A percentile compares a stretch with the other conserved stretches of the same genome.
phyloP scores from a whole-genome alignment of 2,797 vertebrate species.

The Naso thynnoides region DNA sequence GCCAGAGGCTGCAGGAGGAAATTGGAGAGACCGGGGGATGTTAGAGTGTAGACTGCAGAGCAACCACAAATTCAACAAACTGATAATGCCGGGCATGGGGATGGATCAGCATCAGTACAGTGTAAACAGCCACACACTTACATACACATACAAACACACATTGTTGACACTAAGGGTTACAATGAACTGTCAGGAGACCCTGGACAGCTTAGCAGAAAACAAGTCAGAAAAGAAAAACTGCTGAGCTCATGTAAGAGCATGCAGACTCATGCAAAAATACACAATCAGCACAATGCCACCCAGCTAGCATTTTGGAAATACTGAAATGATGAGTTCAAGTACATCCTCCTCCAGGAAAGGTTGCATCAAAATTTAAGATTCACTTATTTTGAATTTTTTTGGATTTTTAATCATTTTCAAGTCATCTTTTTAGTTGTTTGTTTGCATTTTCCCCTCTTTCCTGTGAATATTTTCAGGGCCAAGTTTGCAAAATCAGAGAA shows the following conservation, averaged over 20 bases:
- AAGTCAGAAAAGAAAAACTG: conserved; percentile 29
- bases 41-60: conserved; percentile 52
- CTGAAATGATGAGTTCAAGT: neutral
- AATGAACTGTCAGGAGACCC: conserved; percentile 31
- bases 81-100: conserved; percentile 34
- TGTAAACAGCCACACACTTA: conserved; percentile 31
- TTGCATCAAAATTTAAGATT: neutral
- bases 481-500: neutral
- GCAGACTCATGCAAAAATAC: conserved; percentile 10
- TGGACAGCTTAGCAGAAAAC: conserved; percentile 28
- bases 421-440: neutral
- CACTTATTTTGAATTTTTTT: neutral
- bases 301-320: conserved; percentile 7
- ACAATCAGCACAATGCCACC: neutral
- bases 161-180: conserved; percentile 36
- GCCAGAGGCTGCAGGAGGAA: conserved; percentile 41
- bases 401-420: neutral
- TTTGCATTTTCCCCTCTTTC: neutral
- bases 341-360: neutral
- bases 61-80: conserved; percentile 25
- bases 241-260: conserved; percentile 12
- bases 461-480: neutral
- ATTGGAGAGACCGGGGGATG: conserved; percentile 42
- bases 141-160: conserved; percentile 23
- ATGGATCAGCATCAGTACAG: conserved; percentile 38